Evolutionary conservation across 2,888 invertebrate species (phyloP).

Genomic region (Dynastes hyllus): DNA sequence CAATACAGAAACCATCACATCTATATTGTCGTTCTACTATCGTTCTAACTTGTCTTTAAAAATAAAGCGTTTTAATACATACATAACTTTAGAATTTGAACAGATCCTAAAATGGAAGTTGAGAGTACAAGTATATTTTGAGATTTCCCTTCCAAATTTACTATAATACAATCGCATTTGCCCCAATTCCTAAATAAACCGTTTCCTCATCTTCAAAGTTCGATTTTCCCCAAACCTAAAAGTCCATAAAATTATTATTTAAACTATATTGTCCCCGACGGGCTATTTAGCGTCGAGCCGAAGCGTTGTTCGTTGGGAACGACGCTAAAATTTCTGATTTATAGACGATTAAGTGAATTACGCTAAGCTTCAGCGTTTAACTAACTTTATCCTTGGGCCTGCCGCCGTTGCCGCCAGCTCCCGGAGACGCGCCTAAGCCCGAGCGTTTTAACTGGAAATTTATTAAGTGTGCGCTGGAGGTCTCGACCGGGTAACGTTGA

Average conservation of each 20-base stretch:
- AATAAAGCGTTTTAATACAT: too few relatives aligned
- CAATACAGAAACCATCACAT: too few relatives aligned
- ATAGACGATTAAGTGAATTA: constrained; percentile 50
- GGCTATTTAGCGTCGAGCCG: constrained; percentile 41
- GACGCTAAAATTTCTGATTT: constrained; percentile 52
- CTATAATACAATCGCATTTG: too few relatives aligned
- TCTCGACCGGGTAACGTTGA: neutral
- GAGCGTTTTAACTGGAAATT: constrained; percentile 46
- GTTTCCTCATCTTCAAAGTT: neutral
- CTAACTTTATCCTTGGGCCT: constrained; percentile 44
- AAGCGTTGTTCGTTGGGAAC: neutral
- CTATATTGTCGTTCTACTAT: too few relatives aligned
- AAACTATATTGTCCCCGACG: constrained; percentile 50
- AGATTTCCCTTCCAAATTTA: too few relatives aligned
- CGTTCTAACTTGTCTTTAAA: too few relatives aligned
- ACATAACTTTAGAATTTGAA: too few relatives aligned
- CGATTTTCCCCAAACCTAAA: constrained; percentile 37
- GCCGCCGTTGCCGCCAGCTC: neutral
- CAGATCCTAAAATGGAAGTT: too few relatives aligned
- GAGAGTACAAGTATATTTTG: too few relatives aligned
- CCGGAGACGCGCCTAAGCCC: constrained; percentile 8
- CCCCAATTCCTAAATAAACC: too few relatives aligned
- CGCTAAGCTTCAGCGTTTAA: constrained; percentile 46
- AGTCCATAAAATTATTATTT: constrained; percentile 52
- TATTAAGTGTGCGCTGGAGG: constrained; percentile 39